Evolutionary conservation across 1,140 invertebrate species (phyloP).

Genomic region (Anagrus nilaparvatae): DNA sequence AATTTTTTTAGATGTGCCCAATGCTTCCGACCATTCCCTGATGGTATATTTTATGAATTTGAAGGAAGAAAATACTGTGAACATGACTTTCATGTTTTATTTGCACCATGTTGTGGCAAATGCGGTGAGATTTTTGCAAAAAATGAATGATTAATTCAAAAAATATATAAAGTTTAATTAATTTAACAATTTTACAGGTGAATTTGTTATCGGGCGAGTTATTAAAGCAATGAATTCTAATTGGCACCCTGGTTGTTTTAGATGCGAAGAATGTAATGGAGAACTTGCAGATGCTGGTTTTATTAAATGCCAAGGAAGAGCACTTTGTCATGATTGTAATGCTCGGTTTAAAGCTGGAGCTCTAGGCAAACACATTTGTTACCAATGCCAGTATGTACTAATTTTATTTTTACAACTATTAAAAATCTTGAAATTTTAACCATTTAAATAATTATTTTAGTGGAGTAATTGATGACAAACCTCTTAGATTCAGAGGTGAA

Average conservation of each 20-base stretch:
- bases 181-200: constrained; percentile 46
- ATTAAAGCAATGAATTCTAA: constrained; percentile 99
- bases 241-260: constrained; percentile 97
- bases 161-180: constrained; percentile 7
- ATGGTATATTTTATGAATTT: constrained; percentile 98
- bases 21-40: constrained; percentile 95
- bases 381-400: constrained; percentile 84
- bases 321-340: constrained; percentile 95
- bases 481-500: constrained; percentile 91
- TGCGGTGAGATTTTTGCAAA: constrained; percentile 59
- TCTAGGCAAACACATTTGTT: constrained; percentile 94
- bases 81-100: constrained; percentile 97
- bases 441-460: constrained; percentile 41
- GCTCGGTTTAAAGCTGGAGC: constrained; percentile 89
- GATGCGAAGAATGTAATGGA: constrained; percentile 84
- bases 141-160: constrained; percentile 1
- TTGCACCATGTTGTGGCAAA: constrained; percentile 95
- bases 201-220: constrained; percentile 94
- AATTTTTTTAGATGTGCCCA: constrained; percentile 77
- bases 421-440: constrained; percentile 1
- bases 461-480: constrained; percentile 92
- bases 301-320: constrained; percentile 85
- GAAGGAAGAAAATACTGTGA: constrained; percentile 99
- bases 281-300: constrained; percentile 95
- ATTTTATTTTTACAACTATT: constrained; percentile 12